phyloP scores from a whole-genome alignment of 1,140 invertebrate species.

The Drosophila serrata region DNA sequence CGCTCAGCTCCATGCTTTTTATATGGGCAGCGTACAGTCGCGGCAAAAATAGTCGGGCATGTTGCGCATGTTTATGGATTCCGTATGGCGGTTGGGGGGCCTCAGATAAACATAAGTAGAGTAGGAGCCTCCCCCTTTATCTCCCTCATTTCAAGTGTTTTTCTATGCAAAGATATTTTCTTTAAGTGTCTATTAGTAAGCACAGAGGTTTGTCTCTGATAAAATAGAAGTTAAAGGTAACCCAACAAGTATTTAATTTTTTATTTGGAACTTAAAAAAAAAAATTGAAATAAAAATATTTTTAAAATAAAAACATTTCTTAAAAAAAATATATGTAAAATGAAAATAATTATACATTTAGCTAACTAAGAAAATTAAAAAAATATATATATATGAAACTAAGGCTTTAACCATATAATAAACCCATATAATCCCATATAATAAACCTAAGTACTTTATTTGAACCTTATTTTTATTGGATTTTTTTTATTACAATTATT shows the following conservation, averaged over 20 bases:
- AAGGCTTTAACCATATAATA: no score
- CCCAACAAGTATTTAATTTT: background rate
- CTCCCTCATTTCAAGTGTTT: background rate
- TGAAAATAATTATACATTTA: no score
- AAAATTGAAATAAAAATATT: no score
- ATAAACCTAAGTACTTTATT: background rate
- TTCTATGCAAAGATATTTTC: slow-evolving; percentile 9
- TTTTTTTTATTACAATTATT: background rate
- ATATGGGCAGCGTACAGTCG: slow-evolving; percentile 79
- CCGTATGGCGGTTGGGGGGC: slow-evolving; percentile 3
- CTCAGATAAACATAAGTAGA: slow-evolving; percentile 15
- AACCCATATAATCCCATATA: background rate
- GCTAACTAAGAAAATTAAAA: no score
- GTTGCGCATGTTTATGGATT: slow-evolving; percentile 53
- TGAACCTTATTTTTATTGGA: no score
- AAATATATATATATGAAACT: background rate
- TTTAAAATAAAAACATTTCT: no score
- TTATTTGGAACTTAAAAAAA: background rate
- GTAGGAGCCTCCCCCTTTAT: background rate
- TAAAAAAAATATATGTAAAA: no score
- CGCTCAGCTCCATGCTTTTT: slow-evolving; percentile 76
- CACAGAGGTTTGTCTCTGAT: background rate
- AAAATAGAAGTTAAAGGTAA: background rate
- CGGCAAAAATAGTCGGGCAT: slow-evolving; percentile 76
- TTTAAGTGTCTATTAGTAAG: slow-evolving; percentile 11